phyloP scores from a whole-genome alignment of 2,888 invertebrate species.

The Byasa hedistus region DNA sequence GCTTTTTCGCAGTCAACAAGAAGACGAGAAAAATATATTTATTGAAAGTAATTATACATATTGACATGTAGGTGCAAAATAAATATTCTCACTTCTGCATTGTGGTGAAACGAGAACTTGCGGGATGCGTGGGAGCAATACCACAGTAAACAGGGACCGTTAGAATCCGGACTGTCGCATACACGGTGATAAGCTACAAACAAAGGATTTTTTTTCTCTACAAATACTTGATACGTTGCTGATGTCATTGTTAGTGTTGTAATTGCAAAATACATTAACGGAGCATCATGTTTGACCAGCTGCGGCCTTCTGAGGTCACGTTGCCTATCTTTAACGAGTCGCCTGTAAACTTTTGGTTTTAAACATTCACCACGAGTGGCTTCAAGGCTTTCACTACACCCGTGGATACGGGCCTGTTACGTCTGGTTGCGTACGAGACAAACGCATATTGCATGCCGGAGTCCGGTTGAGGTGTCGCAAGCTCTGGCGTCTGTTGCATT shows the following conservation, averaged over 20 bases:
- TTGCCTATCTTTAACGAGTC: slow-evolving; percentile 45
- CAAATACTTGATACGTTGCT: slow-evolving; percentile 39
- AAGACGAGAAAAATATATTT: slow-evolving; percentile 36
- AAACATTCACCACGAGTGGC: slow-evolving; percentile 30
- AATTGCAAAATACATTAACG: slow-evolving; percentile 52
- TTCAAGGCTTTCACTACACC: slow-evolving; percentile 40
- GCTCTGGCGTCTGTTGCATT: slow-evolving; percentile 60
- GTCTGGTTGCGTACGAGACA: slow-evolving; percentile 40
- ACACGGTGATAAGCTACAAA: slow-evolving; percentile 28
- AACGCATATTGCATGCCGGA: slow-evolving; percentile 56
- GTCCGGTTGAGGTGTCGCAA: slow-evolving; percentile 66
- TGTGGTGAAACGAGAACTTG: slow-evolving; percentile 43
- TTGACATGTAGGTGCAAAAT: slow-evolving; percentile 44
- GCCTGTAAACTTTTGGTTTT: slow-evolving; percentile 35
- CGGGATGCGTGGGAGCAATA: slow-evolving; percentile 51
- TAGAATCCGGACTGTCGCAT: slow-evolving; percentile 35
- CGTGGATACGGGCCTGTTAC: slow-evolving; percentile 32
- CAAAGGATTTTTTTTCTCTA: slow-evolving; percentile 19
- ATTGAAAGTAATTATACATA: slow-evolving; percentile 38
- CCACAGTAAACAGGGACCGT: slow-evolving; percentile 38
- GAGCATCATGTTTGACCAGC: slow-evolving; percentile 60
- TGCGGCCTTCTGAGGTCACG: slow-evolving; percentile 71
- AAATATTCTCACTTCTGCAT: slow-evolving; percentile 43
- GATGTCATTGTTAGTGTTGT: slow-evolving; percentile 64
- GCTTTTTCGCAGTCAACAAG: slow-evolving; percentile 33